Percentiles rank a stretch among this genome's conserved stretches.
Evolutionary conservation across 2,888 invertebrate species (phyloP).

Genomic region (Pseudoips prasinana): DNA sequence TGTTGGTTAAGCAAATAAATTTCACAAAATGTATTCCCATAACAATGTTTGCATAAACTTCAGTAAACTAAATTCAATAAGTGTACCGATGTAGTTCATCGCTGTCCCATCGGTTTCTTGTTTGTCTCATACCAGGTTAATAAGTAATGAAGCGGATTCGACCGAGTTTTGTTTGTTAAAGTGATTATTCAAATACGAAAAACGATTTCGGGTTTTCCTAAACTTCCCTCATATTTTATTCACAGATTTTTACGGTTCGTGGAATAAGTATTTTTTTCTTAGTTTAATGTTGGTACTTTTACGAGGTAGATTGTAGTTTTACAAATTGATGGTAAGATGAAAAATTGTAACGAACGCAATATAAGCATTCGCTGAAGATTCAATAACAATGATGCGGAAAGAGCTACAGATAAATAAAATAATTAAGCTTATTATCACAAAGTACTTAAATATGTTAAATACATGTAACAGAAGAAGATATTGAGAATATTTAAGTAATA

Average conservation of each 20-base stretch:
- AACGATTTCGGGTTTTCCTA: constrained; percentile 77
- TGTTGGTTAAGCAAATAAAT: too few relatives aligned
- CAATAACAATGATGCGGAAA: too few relatives aligned
- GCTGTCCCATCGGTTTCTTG: constrained; percentile 32
- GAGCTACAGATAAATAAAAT: too few relatives aligned
- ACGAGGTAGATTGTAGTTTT: constrained; percentile 28
- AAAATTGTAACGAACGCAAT: constrained; percentile 15
- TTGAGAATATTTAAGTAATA: too few relatives aligned
- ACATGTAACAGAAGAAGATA: too few relatives aligned
- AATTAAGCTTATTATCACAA: too few relatives aligned
- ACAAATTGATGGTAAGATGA: constrained; percentile 21
- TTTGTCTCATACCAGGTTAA: constrained; percentile 70
- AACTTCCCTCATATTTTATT: constrained; percentile 80
- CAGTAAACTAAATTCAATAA: constrained; percentile 28
- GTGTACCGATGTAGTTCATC: constrained; percentile 7
- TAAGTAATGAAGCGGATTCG: constrained; percentile 77
- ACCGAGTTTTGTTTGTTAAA: constrained; percentile 78
- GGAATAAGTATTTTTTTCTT: constrained; percentile 67
- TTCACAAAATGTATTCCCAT: too few relatives aligned
- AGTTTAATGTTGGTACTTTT: constrained; percentile 45
- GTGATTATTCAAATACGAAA: constrained; percentile 81
- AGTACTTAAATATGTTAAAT: too few relatives aligned
- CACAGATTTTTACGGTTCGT: constrained; percentile 73
- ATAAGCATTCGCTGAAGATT: too few relatives aligned
- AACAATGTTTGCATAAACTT: constrained; percentile 8